A percentile compares a stretch with the other conserved stretches of the same genome.
These are phyloP conservation scores for Hoplias malabaricus DNA, from an alignment of 2,113 vertebrate genomes.

Conservation along the genomic window DNA sequence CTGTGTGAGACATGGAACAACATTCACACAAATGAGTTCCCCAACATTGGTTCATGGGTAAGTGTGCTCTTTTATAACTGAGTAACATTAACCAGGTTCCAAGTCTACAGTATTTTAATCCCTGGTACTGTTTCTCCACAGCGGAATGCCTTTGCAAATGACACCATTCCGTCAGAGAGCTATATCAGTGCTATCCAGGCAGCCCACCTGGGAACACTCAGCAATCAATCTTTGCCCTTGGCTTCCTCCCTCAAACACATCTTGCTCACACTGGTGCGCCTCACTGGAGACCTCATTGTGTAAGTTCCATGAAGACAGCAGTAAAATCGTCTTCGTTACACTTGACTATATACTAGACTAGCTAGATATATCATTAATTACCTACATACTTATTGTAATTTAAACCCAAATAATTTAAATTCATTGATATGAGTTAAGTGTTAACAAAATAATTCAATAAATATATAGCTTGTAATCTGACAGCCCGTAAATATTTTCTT, in stretches of 20 bases:
- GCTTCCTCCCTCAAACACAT: constrained; percentile 94
- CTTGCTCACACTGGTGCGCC: constrained; percentile 91
- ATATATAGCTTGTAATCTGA: background rate
- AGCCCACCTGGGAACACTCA: constrained; percentile 90
- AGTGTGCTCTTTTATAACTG: constrained; percentile 51
- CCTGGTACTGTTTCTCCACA: constrained; percentile 54
- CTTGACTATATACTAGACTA: background rate
- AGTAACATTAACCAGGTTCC: background rate
- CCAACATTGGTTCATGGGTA: constrained; percentile 97
- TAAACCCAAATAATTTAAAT: too few relatives aligned
- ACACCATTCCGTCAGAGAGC: constrained; percentile 95
- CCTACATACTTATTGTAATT: too few relatives aligned
- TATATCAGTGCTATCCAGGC: constrained; percentile 98
- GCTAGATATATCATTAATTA: too few relatives aligned
- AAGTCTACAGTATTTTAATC: background rate
- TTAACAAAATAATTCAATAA: background rate
- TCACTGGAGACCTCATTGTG: constrained; percentile 95
- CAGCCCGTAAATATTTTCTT: constrained; percentile 52
- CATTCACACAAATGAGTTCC: constrained; percentile 96
- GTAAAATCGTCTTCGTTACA: background rate
- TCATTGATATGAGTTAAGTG: too few relatives aligned
- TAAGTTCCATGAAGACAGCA: constrained; percentile 69
- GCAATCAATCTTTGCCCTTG: constrained; percentile 89
- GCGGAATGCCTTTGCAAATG: constrained; percentile 97
- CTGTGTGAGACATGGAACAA: constrained; percentile 94